Base-by-base conservation (phyloP, 2,113 vertebrate genomes). In the Nerophis lumbriciformis region DNA sequence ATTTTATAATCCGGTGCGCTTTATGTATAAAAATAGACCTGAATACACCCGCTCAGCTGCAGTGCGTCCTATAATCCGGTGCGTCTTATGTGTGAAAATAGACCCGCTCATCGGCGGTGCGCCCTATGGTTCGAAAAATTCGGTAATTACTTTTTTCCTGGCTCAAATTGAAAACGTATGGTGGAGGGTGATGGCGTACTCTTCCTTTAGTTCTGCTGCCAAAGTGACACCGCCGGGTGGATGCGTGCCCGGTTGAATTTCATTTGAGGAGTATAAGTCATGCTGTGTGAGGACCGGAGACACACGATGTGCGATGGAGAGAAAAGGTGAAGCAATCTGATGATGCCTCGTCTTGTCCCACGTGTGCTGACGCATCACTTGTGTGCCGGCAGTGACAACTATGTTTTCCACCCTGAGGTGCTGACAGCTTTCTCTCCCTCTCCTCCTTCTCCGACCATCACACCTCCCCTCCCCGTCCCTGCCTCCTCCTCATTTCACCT, bases 361-460 rank as follows among this genome's bases (percentile, higher is more conserved):
- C 21, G 42, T 57, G 19, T 44, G 38, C 82, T 85, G 78, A 87
- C 85, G 86, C 78, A 63, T 73, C 81, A 76, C 67, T 81, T 77
- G 72, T 73, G 73, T 75, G 42, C 65, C 80, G 81, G 83, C 83
- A 75, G 74, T 68, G 78, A 81, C 73, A 81, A 71, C 69, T 67
- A 71, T 88, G 79, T 88, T 89, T 88, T 88, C 85, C 81, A 78
- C 82, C 76, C 79, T 68, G 77, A 75, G 86, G 77, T 87, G 87
- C 88, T 92, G 88, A 92, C 88, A 82, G 77, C 68, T 82, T 74
- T 85, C 77, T 88, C 80, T 85, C 76, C 87, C 81, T 86, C 82
- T 80, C 72, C 56, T 51, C 58, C 63, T 69, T 52, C 48, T 55
- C 64, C 48, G 13, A 44, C 58, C 52, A 35, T 61, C 19, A 19